Base-by-base conservation (phyloP, 2,888 invertebrate genomes). In the Chymomyza amoena region DNA sequence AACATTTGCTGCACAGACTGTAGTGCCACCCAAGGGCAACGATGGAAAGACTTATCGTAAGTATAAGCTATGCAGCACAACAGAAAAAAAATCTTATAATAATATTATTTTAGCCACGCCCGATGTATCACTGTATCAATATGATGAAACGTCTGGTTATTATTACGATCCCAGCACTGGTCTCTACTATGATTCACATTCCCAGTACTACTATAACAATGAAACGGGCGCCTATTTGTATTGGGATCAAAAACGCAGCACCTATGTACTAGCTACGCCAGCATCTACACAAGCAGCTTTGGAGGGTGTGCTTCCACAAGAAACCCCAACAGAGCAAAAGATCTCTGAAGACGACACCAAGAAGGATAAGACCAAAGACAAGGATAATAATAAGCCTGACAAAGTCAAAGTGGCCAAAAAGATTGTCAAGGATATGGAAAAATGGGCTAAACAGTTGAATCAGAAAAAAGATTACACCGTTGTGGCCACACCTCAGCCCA, bases 391-490 rank as follows among this genome's bases (percentile, higher is more conserved):
- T 60, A 97, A 97, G 83, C 96, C 96, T 72, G 98, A 98, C 84
- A 98, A 98, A 92, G 98, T 98, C 0, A 98, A 98, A 92, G 97
- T 98, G 13, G 99, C 99, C 6, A 98, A 99, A 90, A 98, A 98
- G 91, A 98, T 99, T 80, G 98, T 98, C 0, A 99, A 99, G 92
- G 95, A 94, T 79, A 94, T 94, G 94, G 94, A 94, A 75, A 92
- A 94, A 67, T 99, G 99, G 99, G 99, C 99, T 0, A 97, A 99
- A 86, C 97, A 97, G 13, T 92, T 99, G 76, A 99, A 99, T 91
- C 98, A 99, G 91, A 98, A 98, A 92, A 99, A 99, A 90, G 97
- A 97, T 91, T 90, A 91, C 78, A 89, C 89, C 1, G 89, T 87
- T 3, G 88, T 90, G 36, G 90, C 91, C 16, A 85, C 90, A 4